Evolutionary conservation across 35 echinoderm and acorn worm species (phyloP), one percentile per base, ranked within the genome.

Genomic region (Lytechinus variegatus): DNA sequence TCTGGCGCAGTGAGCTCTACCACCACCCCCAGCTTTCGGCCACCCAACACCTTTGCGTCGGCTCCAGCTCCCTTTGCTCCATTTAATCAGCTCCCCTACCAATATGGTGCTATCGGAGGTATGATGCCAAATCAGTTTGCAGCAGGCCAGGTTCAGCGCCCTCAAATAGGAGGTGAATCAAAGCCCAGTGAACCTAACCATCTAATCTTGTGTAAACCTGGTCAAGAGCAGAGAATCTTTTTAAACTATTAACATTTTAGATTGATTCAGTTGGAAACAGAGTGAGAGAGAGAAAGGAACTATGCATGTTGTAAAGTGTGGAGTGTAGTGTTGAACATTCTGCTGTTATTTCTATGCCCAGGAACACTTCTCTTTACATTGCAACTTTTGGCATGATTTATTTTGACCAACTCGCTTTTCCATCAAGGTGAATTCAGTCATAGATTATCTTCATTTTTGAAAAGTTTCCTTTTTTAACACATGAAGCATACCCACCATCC

Each of bases 11-110:
- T 96, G 28, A 89, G 89, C 89, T 66, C 95, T 52, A 51, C 95
- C 51, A 55, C 95, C 16, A 60, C 54, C n/a, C 54, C 55, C 28
- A 87, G 94, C 24, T 95, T 95, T 54, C 71, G 86, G 21, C 94
- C 94, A 87, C 94, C 94, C 16, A 95, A 52, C 51, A 87, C 86
- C 51, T 87, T 86, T 87, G 86, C 52, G 16, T 9, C 94, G 28
- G 61, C 94, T 52, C 94, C 94, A 51, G 94, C 94, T 9, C 94
- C 94, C 29, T 95, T 95, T 53, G 94, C 94, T 27, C 94, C 94
- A 5, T 95, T 95, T 61, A 95, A 95, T 95, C 66, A n/a, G 66
- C 54, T 95, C 27, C 60, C 94, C 24, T 95, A 95, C 94, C 94
- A 95, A 28, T 86, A 95, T 57, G 55, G 92, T 93, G 92, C 92